These are phyloP conservation scores for Drosophila busckii DNA, from an alignment of 1,140 invertebrate genomes.

Conservation along the genomic window DNA sequence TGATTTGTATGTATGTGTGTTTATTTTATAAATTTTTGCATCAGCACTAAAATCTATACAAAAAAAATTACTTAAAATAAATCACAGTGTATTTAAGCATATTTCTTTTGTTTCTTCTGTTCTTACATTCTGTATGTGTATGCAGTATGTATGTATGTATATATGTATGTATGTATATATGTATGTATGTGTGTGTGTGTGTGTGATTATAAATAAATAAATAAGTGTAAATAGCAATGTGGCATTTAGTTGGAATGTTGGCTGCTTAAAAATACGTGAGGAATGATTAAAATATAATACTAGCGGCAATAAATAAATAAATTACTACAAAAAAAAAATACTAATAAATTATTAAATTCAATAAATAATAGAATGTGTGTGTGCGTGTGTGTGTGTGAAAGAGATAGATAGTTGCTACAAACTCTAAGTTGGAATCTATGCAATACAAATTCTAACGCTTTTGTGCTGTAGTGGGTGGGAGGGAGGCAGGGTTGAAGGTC, in stretches of 20 bases:
- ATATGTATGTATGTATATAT: slow-evolving; percentile 5
- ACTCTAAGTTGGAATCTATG: too few relatives aligned
- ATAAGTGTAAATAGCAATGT: not conserved
- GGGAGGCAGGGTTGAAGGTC: too few relatives aligned
- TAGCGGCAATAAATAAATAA: slow-evolving; percentile 16
- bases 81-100: slow-evolving; percentile 73
- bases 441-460: too few relatives aligned
- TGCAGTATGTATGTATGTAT: slow-evolving; percentile 7
- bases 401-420: too few relatives aligned
- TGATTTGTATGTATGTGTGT: not conserved
- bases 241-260: too few relatives aligned
- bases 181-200: not conserved
- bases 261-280: slow-evolving; percentile 6
- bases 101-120: slow-evolving; percentile 45
- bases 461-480: too few relatives aligned
- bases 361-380: too few relatives aligned
- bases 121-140: slow-evolving; percentile 9
- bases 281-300: slow-evolving; percentile 9
- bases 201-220: slow-evolving; percentile 9
- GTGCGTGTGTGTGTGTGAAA: too few relatives aligned
- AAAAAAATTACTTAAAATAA: slow-evolving; percentile 75
- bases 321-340: slow-evolving; percentile 10
- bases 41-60: slow-evolving; percentile 51
- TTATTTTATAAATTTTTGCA: slow-evolving; percentile 3
- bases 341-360: slow-evolving; percentile 49